A percentile compares a stretch with the other conserved stretches of the same genome.
phyloP scores from a whole-genome alignment of 1,140 invertebrate species.

The Elymnias hypermnestra region DNA sequence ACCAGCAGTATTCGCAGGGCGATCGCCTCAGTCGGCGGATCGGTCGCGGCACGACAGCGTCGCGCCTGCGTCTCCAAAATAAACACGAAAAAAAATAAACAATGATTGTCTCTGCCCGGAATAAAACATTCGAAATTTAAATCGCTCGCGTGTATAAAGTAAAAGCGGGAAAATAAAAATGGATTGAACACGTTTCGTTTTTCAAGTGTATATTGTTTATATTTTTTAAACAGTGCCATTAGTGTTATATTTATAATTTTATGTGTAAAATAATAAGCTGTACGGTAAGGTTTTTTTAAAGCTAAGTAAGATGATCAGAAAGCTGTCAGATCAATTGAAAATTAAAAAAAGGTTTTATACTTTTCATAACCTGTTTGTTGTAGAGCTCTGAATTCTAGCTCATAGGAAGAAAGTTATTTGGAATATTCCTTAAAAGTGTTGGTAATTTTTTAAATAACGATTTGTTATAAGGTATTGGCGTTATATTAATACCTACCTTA shows the following conservation, averaged over 20 bases:
- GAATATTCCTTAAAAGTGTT: too few species aligned
- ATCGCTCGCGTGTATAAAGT: too few species aligned
- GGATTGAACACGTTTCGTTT: neutral
- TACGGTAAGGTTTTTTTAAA: neutral
- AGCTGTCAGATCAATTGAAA: neutral
- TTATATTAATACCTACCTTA: too few species aligned
- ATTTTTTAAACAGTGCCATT: neutral
- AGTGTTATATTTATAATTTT: neutral
- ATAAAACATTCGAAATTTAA: too few species aligned
- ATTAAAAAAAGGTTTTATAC: too few species aligned
- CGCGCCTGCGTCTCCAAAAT: conserved; percentile 26
- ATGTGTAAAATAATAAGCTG: neutral
- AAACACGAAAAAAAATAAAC: conserved; percentile 9
- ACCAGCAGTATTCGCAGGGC: conserved; percentile 42
- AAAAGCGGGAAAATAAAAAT: conserved; percentile 19
- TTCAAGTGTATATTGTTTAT: neutral
- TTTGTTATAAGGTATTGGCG: too few species aligned
- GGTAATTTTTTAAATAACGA: too few species aligned
- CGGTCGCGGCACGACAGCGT: conserved; percentile 42
- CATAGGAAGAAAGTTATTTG: too few species aligned
- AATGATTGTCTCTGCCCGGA: conserved; percentile 3
- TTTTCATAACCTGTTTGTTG: too few species aligned
- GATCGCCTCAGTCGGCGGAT: conserved; percentile 50
- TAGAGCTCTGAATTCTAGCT: too few species aligned
- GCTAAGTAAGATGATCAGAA: neutral